A percentile compares a stretch with the other conserved stretches of the same genome.
These are phyloP conservation scores for Trichechus manatus DNA, from an alignment of 2,113 vertebrate genomes.

Conservation along the genomic window DNA sequence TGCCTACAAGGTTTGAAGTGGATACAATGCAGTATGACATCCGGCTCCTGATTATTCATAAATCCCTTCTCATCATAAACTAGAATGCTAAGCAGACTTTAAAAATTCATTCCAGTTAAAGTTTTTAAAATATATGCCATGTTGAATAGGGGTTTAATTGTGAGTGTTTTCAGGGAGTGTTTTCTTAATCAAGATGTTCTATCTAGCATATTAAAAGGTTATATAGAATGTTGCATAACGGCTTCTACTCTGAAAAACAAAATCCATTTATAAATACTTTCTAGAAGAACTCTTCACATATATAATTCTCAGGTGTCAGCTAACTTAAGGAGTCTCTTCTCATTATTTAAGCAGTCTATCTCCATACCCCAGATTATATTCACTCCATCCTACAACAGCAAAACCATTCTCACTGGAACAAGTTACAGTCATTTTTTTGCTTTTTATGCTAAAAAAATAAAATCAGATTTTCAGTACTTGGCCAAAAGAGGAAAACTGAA, in stretches of 20 bases:
- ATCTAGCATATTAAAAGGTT: background rate
- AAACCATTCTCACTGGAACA: background rate
- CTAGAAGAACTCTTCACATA: background rate
- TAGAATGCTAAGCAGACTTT: constrained; percentile 65
- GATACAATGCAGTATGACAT: constrained; percentile 60
- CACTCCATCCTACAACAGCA: background rate
- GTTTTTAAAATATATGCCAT: constrained; percentile 57
- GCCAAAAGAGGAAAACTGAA: background rate
- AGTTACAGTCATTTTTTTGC: background rate
- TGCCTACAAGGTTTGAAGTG: constrained; percentile 70
- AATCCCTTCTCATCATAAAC: constrained; percentile 70
- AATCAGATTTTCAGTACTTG: background rate
- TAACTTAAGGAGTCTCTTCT: background rate
- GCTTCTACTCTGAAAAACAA: background rate
- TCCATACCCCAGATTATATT: background rate
- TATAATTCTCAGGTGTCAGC: background rate
- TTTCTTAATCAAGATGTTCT: background rate
- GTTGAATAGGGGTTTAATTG: background rate
- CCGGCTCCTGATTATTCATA: constrained; percentile 73
- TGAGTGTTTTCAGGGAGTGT: background rate
- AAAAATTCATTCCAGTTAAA: constrained; percentile 71
- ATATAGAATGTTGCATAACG: background rate
- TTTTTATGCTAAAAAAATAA: background rate
- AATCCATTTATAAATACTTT: background rate
- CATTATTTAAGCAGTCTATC: background rate